Percentiles rank a stretch among this genome's conserved stretches.
Conservation (phyloP, 2,113 vertebrate species). For the Arenaria interpres region DNA sequence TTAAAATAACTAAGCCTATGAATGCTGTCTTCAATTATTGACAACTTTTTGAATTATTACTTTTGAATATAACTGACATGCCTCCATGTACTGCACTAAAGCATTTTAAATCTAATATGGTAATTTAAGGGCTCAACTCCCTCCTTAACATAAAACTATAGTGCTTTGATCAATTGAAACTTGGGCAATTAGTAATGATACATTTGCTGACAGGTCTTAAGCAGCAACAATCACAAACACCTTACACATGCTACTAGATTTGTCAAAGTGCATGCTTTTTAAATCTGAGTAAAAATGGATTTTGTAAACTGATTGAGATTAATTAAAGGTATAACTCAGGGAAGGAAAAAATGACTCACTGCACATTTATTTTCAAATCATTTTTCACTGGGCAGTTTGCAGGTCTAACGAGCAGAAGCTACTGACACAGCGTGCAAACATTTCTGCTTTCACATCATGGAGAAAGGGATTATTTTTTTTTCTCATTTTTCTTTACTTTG, state of each 20-base stretch:
- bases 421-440: background rate
- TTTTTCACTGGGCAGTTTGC: constrained; percentile 55
- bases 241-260: background rate
- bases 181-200: constrained; percentile 21
- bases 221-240: constrained; percentile 17
- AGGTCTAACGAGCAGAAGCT: constrained; percentile 32
- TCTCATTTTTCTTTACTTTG: constrained; percentile 27
- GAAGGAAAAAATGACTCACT: constrained; percentile 12
- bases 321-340: constrained; percentile 56
- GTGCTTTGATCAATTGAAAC: background rate
- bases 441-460: background rate
- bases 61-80: background rate
- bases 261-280: constrained; percentile 19
- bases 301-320: constrained; percentile 60
- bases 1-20: constrained; percentile 2
- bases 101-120: background rate
- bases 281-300: constrained; percentile 54
- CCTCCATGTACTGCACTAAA: background rate
- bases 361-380: constrained; percentile 57
- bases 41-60: background rate
- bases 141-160: background rate
- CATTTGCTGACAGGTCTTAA: constrained; percentile 21
- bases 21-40: background rate
- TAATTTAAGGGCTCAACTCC: background rate
- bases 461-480: background rate